phyloP scores from a whole-genome alignment of 2,113 vertebrate species.

The Nyctereutes procyonoides region DNA sequence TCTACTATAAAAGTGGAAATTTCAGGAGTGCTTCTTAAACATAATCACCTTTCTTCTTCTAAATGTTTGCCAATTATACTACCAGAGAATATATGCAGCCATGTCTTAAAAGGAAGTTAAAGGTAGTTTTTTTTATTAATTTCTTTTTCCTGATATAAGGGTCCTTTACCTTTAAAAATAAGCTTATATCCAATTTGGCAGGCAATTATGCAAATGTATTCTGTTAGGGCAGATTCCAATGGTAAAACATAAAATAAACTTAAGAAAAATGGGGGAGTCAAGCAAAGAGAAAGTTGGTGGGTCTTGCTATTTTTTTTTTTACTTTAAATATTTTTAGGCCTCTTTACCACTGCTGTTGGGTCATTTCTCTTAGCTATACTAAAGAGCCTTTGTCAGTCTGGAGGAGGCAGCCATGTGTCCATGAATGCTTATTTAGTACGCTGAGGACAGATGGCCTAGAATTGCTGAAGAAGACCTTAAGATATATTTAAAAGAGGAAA shows the following conservation, averaged over 20 bases:
- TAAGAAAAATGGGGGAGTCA: conserved; percentile 62
- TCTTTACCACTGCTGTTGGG: conserved; percentile 59
- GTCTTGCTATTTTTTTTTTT: conserved; percentile 65
- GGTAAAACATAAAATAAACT: conserved; percentile 72
- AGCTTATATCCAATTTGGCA: conserved; percentile 67
- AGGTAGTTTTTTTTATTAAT: neutral
- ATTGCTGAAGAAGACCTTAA: conserved; percentile 72
- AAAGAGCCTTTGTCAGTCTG: conserved; percentile 51
- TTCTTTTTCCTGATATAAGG: conserved; percentile 46
- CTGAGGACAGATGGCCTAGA: conserved; percentile 64
- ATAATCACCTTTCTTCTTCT: conserved; percentile 45
- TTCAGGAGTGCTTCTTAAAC: neutral
- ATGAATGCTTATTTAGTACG: conserved; percentile 56
- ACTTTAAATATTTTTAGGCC: conserved; percentile 81
- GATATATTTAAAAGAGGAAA: conserved; percentile 72
- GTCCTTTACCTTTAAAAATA: conserved; percentile 67
- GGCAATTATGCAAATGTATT: conserved; percentile 72
- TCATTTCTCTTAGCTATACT: conserved; percentile 56
- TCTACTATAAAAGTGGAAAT: conserved; percentile 5
- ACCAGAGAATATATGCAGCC: neutral
- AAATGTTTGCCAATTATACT: conserved; percentile 28
- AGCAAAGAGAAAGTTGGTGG: conserved; percentile 74
- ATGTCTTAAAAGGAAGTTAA: conserved; percentile 54
- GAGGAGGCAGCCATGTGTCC: conserved; percentile 60
- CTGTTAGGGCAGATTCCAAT: conserved; percentile 74